Evolutionary conservation across 2,888 invertebrate genomes (phyloP), one percentile per base, ranked within the genome.

Genomic region (Drosophila tanythrix): DNA sequence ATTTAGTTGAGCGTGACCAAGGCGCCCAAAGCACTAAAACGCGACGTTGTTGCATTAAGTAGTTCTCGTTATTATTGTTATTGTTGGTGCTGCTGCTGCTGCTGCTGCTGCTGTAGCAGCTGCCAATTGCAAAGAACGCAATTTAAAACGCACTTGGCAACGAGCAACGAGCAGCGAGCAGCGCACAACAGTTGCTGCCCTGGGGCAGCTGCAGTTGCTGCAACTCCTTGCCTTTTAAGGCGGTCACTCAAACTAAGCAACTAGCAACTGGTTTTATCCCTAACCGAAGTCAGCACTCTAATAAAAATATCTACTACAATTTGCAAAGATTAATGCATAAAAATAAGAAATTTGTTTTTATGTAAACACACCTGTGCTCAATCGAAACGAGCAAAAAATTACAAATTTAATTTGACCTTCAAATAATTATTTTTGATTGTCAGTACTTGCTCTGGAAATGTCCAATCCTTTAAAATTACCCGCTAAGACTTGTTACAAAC

Each of bases 1-100:
- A 58, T 11, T 74, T 55, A 70, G 66, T 62, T 58, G 61, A 70
- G 77, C 77, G 58, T 70, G 51, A 21, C 76, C 58, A 69, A 76
- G 58, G 52, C 66, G 61, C 43, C 70, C 31, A 53, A 70, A 71
- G 60, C 67, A 46, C 43, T 35, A 48, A 68, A 61, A 50, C 40
- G 27, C 46, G 58, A 38, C 38, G 36, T 11, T 61, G 27, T 51
- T 52, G 31, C 31, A 27, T 29, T 69, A 61, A 38, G 59, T 50
- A 59, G 61, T 66, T 70, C 51, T 74, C 70, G 48, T 59, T 74
- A 27, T 52, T 40, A 40, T 35, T 55, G 27, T 18, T 66, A 31
- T 15, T 62, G 36, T 33, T 31, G n/a, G n/a, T n/a, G 36, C 3
- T 51, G 31, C 13, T 61, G 59, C 29, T 40, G 27, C 15, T 27